Conservation (phyloP, 2,888 invertebrate genomes). For the Drosophila formosana region DNA sequence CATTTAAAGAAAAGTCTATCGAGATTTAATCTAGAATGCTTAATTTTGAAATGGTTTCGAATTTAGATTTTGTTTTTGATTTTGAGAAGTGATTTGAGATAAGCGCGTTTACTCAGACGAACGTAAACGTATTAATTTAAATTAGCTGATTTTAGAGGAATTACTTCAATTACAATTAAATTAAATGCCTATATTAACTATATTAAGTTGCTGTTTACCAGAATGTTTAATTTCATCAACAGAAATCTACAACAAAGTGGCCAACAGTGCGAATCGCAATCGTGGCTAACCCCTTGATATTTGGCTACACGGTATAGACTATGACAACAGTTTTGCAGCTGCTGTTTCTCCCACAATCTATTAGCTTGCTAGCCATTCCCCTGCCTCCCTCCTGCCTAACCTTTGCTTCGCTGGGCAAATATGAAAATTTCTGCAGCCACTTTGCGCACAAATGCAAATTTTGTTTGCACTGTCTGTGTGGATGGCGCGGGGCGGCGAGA, state of each 20-base stretch:
- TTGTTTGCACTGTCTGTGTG: constrained; percentile 35
- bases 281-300: not conserved
- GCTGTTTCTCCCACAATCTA: constrained; percentile 29
- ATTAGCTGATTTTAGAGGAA: too few species aligned
- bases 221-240: not conserved
- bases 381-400: not conserved
- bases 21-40: too few species aligned
- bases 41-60: too few species aligned
- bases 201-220: too few species aligned
- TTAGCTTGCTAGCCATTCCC: constrained; percentile 10
- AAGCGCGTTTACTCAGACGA: too few species aligned
- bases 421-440: constrained; percentile 53
- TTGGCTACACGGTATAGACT: constrained; percentile 13
- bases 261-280: not conserved
- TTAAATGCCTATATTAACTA: too few species aligned
- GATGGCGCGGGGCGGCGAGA: not conserved
- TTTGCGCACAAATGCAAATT: constrained; percentile 63
- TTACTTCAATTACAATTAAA: too few species aligned
- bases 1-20: too few species aligned
- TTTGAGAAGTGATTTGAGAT: too few species aligned
- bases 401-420: constrained; percentile 32
- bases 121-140: too few species aligned
- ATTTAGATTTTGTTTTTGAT: too few species aligned
- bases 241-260: too few species aligned
- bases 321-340: constrained; percentile 30